These are phyloP conservation scores for Scomber japonicus DNA, from an alignment of 2,113 vertebrate species.

Conservation along the genomic window DNA sequence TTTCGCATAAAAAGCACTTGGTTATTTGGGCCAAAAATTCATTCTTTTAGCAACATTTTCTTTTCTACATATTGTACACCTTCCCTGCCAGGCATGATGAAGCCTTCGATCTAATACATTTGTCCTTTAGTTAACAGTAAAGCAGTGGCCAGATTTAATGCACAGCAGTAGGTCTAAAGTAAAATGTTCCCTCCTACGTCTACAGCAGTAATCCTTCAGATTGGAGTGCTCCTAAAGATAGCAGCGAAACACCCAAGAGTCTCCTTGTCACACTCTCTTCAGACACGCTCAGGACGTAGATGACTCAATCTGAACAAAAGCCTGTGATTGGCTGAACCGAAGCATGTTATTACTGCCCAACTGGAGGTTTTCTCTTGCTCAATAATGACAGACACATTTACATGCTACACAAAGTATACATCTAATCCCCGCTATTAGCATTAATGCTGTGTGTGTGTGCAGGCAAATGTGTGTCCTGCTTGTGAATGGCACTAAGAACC, in stretches of 20 bases:
- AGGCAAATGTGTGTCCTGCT: conserved; percentile 46
- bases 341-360: conserved; percentile 78
- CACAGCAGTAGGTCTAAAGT: conserved; percentile 64
- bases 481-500: conserved; percentile 57
- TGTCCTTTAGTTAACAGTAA: conserved; percentile 46
- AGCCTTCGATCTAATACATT: conserved; percentile 24
- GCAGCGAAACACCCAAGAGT: conserved; percentile 66
- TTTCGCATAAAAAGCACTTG: conserved; percentile 8
- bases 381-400: conserved; percentile 77
- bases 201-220: conserved; percentile 69
- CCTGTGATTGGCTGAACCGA: conserved; percentile 74
- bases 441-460: conserved; percentile 60
- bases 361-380: conserved; percentile 69
- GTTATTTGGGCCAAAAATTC: conserved; percentile 11
- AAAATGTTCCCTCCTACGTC: conserved; percentile 64
- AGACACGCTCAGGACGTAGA: conserved; percentile 71
- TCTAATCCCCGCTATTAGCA: conserved; percentile 77
- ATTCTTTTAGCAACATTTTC: conserved; percentile 18
- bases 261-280: conserved; percentile 72
- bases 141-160: conserved; percentile 56
- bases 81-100: conserved; percentile 35
- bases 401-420: conserved; percentile 78
- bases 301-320: conserved; percentile 81
- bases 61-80: conserved; percentile 6
- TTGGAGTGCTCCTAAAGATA: conserved; percentile 75